A percentile compares a stretch with the other conserved stretches of the same genome.
Conservation (phyloP, 2,113 vertebrate genomes). For the Peromyscus polionotus region DNA sequence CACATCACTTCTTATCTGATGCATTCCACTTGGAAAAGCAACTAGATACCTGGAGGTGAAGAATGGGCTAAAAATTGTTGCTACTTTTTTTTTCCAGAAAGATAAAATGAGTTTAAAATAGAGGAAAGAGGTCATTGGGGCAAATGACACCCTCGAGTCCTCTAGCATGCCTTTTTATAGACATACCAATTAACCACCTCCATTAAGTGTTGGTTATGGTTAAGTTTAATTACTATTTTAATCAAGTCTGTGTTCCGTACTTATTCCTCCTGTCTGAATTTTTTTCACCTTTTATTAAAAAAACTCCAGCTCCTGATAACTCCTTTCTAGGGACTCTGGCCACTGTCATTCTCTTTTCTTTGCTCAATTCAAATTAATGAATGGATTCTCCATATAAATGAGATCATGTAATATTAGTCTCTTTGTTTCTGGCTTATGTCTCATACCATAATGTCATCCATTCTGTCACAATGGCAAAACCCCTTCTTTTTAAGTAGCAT, state of each 20-base stretch:
- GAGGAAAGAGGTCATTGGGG: neutral
- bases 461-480: neutral
- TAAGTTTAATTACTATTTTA: neutral
- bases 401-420: neutral
- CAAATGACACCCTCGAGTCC: neutral
- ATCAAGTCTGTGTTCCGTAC: neutral
- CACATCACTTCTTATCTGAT: neutral
- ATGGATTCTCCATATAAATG: neutral
- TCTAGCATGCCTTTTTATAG: neutral
- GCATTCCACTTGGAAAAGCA: neutral
- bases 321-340: neutral
- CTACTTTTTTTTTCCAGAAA: neutral
- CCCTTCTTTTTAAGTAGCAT: neutral
- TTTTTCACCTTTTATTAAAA: neutral
- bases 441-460: no score
- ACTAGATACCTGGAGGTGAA: neutral
- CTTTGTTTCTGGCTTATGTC: neutral
- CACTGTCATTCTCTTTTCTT: neutral
- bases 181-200: neutral
- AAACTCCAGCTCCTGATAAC: neutral
- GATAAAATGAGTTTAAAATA: constrained; percentile 19
- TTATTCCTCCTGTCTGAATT: neutral
- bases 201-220: neutral
- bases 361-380: neutral
- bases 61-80: neutral